A percentile compares a stretch with the other conserved stretches of the same genome.
These are phyloP conservation scores for Pemphredon lugubris DNA, from an alignment of 2,888 invertebrate species.

Conservation along the genomic window DNA sequence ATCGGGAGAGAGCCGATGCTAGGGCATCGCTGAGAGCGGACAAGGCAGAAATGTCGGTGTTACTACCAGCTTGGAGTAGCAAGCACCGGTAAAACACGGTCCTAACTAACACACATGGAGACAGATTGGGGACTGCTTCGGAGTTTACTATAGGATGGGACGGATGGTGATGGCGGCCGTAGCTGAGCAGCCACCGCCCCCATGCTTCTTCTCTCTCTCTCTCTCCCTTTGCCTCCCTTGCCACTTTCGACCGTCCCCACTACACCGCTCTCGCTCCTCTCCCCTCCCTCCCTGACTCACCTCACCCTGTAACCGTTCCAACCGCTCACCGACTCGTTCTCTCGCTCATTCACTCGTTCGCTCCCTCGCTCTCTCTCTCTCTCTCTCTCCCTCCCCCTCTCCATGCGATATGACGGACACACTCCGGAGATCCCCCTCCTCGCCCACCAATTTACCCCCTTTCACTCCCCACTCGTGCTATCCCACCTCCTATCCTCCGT, in stretches of 20 bases:
- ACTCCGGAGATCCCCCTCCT: constrained; percentile 42
- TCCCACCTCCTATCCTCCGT: too few species aligned
- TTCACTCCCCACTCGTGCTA: too few species aligned
- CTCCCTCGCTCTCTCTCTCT: too few species aligned
- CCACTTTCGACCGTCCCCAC: constrained; percentile 45
- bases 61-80: constrained; percentile 75
- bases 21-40: constrained; percentile 76
- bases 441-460: constrained; percentile 17
- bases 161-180: constrained; percentile 84
- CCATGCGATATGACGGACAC: constrained; percentile 50
- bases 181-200: constrained; percentile 82
- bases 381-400: too few species aligned
- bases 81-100: constrained; percentile 75
- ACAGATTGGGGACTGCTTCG: constrained; percentile 73
- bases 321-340: constrained; percentile 39
- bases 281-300: constrained; percentile 27
- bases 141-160: constrained; percentile 76
- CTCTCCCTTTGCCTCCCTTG: constrained; percentile 54
- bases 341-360: too few species aligned
- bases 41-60: constrained; percentile 75
- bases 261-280: constrained; percentile 28
- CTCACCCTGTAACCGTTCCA: constrained; percentile 40
- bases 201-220: constrained; percentile 70
- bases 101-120: constrained; percentile 74
- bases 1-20: constrained; percentile 74